phyloP scores from a whole-genome alignment of 35 echinoderm and acorn worm species.

The Patiria miniata region DNA sequence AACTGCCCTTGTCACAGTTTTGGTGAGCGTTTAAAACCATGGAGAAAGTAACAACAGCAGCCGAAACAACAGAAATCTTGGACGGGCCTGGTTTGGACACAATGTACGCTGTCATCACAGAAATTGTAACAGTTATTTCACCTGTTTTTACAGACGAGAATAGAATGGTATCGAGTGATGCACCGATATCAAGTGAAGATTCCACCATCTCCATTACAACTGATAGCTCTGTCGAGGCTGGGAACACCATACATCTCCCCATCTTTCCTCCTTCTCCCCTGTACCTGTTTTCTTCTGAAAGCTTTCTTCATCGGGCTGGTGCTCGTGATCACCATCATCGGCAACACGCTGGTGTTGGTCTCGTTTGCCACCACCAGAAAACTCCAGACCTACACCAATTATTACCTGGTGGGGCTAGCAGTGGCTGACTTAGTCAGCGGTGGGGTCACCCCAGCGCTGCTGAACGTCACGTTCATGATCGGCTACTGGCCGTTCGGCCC shows the following conservation, averaged over 20 bases:
- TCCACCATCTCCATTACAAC: too few relatives aligned
- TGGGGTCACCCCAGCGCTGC: slow-evolving; percentile 1
- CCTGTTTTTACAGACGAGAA: too few relatives aligned
- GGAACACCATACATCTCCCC: not conserved
- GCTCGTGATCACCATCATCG: not conserved
- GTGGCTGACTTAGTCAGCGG: slow-evolving; percentile 56
- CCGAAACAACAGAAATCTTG: too few relatives aligned
- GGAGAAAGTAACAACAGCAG: too few relatives aligned
- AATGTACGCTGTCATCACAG: too few relatives aligned
- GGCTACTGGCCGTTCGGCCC: slow-evolving; percentile 29
- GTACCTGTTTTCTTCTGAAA: not conserved
- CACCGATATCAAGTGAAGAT: too few relatives aligned
- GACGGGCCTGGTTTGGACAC: too few relatives aligned
- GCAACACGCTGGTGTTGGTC: slow-evolving; percentile 50
- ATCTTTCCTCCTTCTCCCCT: not conserved
- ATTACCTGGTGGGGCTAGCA: slow-evolving; percentile 53
- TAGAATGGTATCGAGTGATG: too few relatives aligned
- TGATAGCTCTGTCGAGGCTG: not conserved
- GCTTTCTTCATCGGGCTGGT: not conserved
- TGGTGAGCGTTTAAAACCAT: too few relatives aligned
- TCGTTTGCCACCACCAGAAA: slow-evolving; percentile 27
- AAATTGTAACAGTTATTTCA: too few relatives aligned
- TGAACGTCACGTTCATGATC: not conserved
- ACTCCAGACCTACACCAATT: slow-evolving; percentile 51
- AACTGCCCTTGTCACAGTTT: too few relatives aligned